Base-by-base conservation (phyloP, 1,140 invertebrate species). In the Mamestra configurata region DNA sequence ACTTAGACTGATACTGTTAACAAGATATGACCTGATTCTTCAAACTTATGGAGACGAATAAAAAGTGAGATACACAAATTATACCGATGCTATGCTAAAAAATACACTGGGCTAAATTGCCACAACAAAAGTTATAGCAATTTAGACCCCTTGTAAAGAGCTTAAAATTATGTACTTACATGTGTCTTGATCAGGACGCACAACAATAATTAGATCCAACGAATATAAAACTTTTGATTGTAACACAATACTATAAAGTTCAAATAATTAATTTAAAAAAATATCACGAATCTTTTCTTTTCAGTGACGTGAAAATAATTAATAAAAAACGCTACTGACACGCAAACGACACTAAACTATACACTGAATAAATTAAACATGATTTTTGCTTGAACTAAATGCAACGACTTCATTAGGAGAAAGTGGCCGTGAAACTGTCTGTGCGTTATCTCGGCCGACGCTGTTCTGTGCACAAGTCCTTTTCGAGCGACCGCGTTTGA, bases 401-500 rank as follows among this genome's bases (percentile, higher is more conserved):
- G 2, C 43, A 46, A 37, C 59, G 59, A 37, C 59, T 11, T 40
- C 18, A 18, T 66, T 37, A 66, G 35, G 35, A 10, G 35, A 66
- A 40, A 66, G 35, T 40, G 61, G 18, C 61, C 35, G 61, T 40
- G 61, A 66, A 66, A 40, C 61, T 64, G 37, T n/a, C 27, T 20
- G 61, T 57, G 61, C 35, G n/a, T 20, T 40, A 66, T 43, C 61
- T 40, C 18, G 35, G n/a, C 13, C 18, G 35, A 6, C 8, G 61
- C 4, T 18, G 35, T 10, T 18, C 35, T 40, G 35, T 40, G 35
- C 61, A 40, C 35, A 66, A 20, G 10, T 7, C 55, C 24, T 20
- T 3, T 13, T 27, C 4, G 1, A 8, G 8, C 1, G 2, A 20
- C 1, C 4, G 10, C 10, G 3, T 20, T 13, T 22, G 18, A 13